Base-by-base conservation (phyloP, 2,113 vertebrate genomes). In the Talpa occidentalis region DNA sequence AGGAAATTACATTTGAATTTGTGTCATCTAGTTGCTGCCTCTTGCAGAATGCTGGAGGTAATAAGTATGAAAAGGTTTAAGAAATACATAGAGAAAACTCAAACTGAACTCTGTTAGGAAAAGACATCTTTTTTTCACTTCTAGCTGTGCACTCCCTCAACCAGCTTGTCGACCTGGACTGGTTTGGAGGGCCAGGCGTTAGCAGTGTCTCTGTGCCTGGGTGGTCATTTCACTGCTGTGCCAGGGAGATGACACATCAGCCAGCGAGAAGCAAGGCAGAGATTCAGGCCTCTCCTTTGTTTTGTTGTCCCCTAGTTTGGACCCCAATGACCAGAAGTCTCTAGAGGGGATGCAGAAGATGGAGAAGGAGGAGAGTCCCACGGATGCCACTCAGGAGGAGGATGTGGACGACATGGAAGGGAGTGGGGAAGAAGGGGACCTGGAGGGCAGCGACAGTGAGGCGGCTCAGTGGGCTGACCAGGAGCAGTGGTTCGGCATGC, bases 351-450 rank as follows among this genome's bases (percentile, higher is more conserved):
- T 99, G 99, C 99, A 99, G 98, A 99, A 99, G 97, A 99, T 99
- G 99, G 99, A 99, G 97, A 99, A 99, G 96, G 99, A 99, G 97
- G 99, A 99, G 97, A 99, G 99, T 74, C 99, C 99, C 70, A 99
- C 99, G 0, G 99, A 99, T 6, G 99, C 99, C 81, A 99, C 99
- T 0, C 99, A 99, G 97, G 99, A 99, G 96, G 99, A 99, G 91
- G 99, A 99, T 11, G 99, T 99, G 12, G 99, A 99, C 6, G 99
- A 99, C 97, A 99, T 99, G 99, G 99, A 99, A 96, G 99, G 99
- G 62, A 99, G 99, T 22, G 99, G 99, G 26, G 99, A 99, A 98
- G 99, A 99, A 40, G 99, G 99, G 2, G 99, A 99, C 94, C 98
- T 99, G 90, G 99, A 99, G 97, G 99, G 99, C 97, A 99, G 99